These are phyloP conservation scores for Kryphioiulus occultus DNA, from an alignment of 2,888 invertebrate genomes.

Conservation along the genomic window DNA sequence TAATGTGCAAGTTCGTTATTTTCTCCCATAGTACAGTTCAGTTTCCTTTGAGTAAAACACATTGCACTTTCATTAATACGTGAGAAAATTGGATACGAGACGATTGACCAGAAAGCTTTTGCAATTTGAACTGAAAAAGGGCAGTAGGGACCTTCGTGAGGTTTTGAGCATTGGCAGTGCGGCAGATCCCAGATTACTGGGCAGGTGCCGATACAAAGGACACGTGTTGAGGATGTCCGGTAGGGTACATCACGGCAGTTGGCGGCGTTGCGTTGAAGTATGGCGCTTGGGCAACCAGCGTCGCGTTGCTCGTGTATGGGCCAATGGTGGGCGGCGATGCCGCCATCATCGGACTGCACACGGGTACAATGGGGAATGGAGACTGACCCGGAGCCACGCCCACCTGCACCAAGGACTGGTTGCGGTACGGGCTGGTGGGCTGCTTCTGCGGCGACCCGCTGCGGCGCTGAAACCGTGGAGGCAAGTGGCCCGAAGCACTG, in stretches of 20 bases:
- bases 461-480: constrained; percentile 25
- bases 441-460: constrained; percentile 37
- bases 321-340: neutral
- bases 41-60: no score
- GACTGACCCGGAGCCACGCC: neutral
- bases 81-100: no score
- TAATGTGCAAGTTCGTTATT: no score
- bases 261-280: neutral
- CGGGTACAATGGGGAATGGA: neutral
- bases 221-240: constrained; percentile 13
- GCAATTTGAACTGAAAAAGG: no score
- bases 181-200: neutral
- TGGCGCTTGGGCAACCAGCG: neutral
- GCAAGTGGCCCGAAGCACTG: neutral
- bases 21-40: no score
- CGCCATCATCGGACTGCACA: neutral
- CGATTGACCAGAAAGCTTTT: no score
- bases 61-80: no score
- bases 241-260: neutral
- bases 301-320: neutral
- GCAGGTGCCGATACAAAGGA: neutral
- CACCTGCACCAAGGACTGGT: constrained; percentile 21
- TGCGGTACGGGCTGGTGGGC: neutral
- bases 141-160: no score
- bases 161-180: no score